Evolutionary conservation across 2,888 invertebrate genomes (phyloP), one percentile per base, ranked within the genome.

Genomic region (Papilio protenor): DNA sequence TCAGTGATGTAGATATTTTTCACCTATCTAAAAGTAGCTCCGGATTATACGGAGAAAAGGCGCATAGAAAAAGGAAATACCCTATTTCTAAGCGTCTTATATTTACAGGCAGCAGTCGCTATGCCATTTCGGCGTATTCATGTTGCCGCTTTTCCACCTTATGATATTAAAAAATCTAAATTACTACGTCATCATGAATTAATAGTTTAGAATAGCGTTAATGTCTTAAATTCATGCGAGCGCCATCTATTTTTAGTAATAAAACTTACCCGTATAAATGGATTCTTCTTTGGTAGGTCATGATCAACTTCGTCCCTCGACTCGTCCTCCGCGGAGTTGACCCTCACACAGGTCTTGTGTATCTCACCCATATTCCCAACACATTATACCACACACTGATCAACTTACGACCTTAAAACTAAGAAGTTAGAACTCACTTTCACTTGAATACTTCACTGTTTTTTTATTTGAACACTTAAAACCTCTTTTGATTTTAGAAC

Each of bases 311-410:
- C 93, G 76, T 94, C 94, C 73, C 91, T 85, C n/a, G 92, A 88
- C 83, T 94, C 93, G 4, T 93, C 92, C 81, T 93, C 94, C 2
- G 90, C 93, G 2, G 94, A 93, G 86, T 90, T 92, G 79, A 94
- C 94, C 87, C 92, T 85, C 83, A 94, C 93, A 87, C 93, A 92
- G 86, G 94, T 94, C 85, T 92, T 94, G 82, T 94, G 93, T 81
- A 93, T 85, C 79, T 94, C 94, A 94, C 86, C 92, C 94, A 94
- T 94, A 92, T 85, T 92, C 92, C 80, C 87, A 86, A 89, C 90
- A 87, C 94, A 94, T 94, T 82, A 92, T 92, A 92, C 89, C 72
- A 73, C 79, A 64, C 77, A 79, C 80, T 79, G 69, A 61, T 75
- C 81, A 79, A 77, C 77, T 76, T 77, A 77, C 83, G 40, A 80